Conservation (phyloP, 2,113 vertebrate species). For the Mesocricetus auratus region DNA sequence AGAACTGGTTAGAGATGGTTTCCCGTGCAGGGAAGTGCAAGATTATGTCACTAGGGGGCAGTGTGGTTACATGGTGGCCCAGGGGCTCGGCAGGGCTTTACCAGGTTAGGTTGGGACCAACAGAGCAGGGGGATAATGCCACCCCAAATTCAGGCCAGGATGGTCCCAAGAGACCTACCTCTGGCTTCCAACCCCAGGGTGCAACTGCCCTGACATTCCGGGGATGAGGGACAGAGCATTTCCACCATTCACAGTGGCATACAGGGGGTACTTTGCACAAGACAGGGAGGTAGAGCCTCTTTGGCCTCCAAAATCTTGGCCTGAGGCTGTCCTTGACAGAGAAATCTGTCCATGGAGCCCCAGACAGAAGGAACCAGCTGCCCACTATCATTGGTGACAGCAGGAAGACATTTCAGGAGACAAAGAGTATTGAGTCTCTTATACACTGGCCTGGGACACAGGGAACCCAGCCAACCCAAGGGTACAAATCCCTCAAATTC, state of each 20-base stretch:
- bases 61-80: background rate
- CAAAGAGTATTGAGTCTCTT: background rate
- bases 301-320: background rate
- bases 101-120: background rate
- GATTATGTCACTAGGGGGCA: background rate
- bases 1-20: background rate
- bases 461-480: background rate
- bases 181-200: background rate
- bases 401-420: background rate
- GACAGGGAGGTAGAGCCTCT: background rate
- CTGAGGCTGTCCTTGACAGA: background rate
- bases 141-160: background rate
- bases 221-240: background rate
- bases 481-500: background rate
- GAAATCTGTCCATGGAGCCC: background rate
- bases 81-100: fast-evolving
- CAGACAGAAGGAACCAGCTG: background rate
- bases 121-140: too few relatives aligned
- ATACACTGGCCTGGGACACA: background rate
- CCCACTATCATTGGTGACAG: too few relatives aligned
- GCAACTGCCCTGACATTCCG: background rate
- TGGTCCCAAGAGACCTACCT: background rate
- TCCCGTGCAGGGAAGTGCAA: too few relatives aligned
- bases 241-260: background rate
- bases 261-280: background rate